Percentiles rank a stretch among this genome's conserved stretches.
phyloP scores from a whole-genome alignment of 2,888 invertebrate genomes.

The Epinotia bilunana region DNA sequence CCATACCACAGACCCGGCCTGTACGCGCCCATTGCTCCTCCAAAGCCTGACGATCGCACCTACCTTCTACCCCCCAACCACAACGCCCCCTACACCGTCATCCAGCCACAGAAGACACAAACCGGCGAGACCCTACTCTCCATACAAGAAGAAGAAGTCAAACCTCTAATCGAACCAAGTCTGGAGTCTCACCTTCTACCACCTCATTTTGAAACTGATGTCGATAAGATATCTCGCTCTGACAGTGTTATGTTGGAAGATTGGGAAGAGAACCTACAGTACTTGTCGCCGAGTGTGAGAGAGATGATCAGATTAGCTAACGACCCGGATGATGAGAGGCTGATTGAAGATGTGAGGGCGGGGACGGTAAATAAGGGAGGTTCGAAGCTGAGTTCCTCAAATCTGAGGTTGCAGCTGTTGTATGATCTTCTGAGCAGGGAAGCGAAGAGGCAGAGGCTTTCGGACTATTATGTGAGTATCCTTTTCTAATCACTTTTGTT shows the following conservation, averaged over 20 bases:
- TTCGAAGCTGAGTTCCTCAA: slow-evolving; percentile 82
- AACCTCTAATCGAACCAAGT: slow-evolving; percentile 71
- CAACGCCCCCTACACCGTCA: slow-evolving; percentile 70
- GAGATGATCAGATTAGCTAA: slow-evolving; percentile 76
- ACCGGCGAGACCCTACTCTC: slow-evolving; percentile 69
- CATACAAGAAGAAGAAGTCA: slow-evolving; percentile 68
- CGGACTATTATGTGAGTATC: slow-evolving; percentile 84
- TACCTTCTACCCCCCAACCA: slow-evolving; percentile 72
- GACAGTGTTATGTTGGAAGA: slow-evolving; percentile 66
- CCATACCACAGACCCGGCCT: slow-evolving; percentile 80
- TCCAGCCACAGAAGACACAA: slow-evolving; percentile 63
- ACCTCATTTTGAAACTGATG: slow-evolving; percentile 63
- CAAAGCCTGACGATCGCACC: slow-evolving; percentile 66
- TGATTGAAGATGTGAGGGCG: slow-evolving; percentile 69
- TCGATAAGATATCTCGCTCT: slow-evolving; percentile 64
- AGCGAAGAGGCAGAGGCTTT: slow-evolving; percentile 85
- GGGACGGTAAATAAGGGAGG: slow-evolving; percentile 76
- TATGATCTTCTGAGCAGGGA: slow-evolving; percentile 88
- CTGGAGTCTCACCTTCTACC: slow-evolving; percentile 66
- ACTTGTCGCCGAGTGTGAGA: slow-evolving; percentile 71
- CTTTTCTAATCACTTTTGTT: not conserved
- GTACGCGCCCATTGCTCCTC: slow-evolving; percentile 81
- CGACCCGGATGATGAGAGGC: slow-evolving; percentile 67
- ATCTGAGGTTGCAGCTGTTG: slow-evolving; percentile 84
- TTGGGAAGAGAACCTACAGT: slow-evolving; percentile 75